Evolutionary conservation across 2,113 vertebrate genomes (phyloP).

Genomic region (Etheostoma cragini): DNA sequence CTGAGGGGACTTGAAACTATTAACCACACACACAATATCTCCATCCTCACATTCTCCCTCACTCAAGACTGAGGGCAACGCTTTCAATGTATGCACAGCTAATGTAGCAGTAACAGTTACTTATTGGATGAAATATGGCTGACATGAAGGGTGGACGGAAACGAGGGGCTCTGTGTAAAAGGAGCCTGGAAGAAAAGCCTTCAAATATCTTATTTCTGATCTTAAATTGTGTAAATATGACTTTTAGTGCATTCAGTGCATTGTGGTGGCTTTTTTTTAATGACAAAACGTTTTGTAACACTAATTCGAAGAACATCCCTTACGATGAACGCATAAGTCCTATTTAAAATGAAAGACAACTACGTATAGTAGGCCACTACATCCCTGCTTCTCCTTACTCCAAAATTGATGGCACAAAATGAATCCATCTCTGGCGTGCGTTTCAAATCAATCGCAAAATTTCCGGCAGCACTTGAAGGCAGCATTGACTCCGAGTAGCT

Average conservation of each 20-base stretch:
- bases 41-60: conserved; percentile 12
- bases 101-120: conserved; percentile 79
- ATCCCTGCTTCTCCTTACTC: neutral
- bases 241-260: neutral
- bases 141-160: conserved; percentile 53
- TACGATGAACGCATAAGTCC: neutral
- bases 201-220: neutral
- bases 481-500: neutral
- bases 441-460: neutral
- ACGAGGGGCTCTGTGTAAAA: conserved; percentile 13
- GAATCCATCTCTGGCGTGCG: neutral
- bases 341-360: neutral
- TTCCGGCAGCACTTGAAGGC: conserved; percentile 26
- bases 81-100: conserved; percentile 65
- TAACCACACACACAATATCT: conserved; percentile 24
- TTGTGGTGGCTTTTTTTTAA: neutral
- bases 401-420: neutral
- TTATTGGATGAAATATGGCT: conserved; percentile 76
- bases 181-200: neutral
- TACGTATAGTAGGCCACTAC: neutral
- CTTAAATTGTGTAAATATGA: neutral
- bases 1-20: conserved; percentile 48
- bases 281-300: neutral
- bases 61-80: conserved; percentile 47
- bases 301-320: neutral